These are phyloP conservation scores for Pelodiscus sinensis DNA, from an alignment of 2,113 vertebrate species.

Conservation along the genomic window DNA sequence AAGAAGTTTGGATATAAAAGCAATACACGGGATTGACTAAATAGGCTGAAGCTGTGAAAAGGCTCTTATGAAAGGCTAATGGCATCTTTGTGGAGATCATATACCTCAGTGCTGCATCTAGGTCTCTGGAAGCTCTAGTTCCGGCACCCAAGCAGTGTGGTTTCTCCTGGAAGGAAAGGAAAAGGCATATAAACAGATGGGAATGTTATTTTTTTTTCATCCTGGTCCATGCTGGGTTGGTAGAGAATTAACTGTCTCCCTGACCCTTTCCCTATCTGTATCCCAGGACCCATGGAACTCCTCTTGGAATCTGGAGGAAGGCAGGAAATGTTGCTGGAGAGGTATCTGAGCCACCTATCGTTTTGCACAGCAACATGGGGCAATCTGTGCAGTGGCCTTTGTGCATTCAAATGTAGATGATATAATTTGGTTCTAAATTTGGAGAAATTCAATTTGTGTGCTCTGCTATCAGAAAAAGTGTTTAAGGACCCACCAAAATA, in stretches of 20 bases:
- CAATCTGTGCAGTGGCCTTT: neutral
- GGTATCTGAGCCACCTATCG: neutral
- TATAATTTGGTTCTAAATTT: neutral
- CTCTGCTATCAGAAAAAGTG: neutral
- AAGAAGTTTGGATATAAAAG: slow-evolving; percentile 9
- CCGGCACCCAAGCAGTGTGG: neutral
- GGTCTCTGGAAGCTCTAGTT: neutral
- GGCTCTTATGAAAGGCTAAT: neutral
- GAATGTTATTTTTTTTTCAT: neutral
- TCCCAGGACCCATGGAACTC: neutral
- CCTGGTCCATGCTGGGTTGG: neutral
- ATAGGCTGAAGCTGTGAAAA: neutral
- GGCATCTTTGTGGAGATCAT: neutral
- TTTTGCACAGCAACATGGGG: accelerated
- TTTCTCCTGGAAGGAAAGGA: neutral
- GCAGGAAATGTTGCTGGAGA: neutral
- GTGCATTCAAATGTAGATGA: neutral
- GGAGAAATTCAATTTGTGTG: neutral
- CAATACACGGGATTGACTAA: neutral
- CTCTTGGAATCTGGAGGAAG: neutral
- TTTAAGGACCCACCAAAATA: neutral
- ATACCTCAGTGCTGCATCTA: neutral
- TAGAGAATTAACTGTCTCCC: neutral
- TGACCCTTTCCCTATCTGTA: neutral
- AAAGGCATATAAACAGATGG: neutral